phyloP scores from a whole-genome alignment of 1,140 invertebrate genomes.

The Calycopis cecrops region DNA sequence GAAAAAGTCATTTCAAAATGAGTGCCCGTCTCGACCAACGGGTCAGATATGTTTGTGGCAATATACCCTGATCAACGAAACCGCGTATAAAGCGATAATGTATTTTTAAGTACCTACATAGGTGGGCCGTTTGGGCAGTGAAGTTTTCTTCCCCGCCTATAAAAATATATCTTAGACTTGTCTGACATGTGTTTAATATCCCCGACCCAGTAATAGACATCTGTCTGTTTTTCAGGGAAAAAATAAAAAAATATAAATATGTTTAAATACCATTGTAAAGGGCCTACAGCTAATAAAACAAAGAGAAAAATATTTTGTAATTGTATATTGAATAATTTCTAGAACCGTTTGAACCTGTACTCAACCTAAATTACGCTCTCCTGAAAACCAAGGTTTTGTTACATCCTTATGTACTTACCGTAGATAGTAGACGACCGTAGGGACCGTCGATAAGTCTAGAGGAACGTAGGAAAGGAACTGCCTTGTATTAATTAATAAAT shows the following conservation, averaged over 20 bases:
- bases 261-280: neutral
- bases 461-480: no score
- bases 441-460: no score
- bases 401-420: no score
- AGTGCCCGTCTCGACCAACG: no score
- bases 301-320: neutral
- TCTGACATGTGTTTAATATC: neutral
- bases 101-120: no score
- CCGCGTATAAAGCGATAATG: constrained; percentile 15
- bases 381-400: neutral
- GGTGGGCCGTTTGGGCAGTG: neutral
- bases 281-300: neutral
- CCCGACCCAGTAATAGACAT: neutral
- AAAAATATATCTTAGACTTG: neutral
- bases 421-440: no score
- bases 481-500: no score
- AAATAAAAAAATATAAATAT: neutral
- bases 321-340: neutral
- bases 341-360: no score
- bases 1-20: no score
- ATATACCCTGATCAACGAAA: neutral
- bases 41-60: no score
- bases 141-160: no score
- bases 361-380: no score
- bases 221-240: neutral